Base-by-base conservation (phyloP, 35 echinoderm and acorn worm genomes). In the Stichopus chloronotus region DNA sequence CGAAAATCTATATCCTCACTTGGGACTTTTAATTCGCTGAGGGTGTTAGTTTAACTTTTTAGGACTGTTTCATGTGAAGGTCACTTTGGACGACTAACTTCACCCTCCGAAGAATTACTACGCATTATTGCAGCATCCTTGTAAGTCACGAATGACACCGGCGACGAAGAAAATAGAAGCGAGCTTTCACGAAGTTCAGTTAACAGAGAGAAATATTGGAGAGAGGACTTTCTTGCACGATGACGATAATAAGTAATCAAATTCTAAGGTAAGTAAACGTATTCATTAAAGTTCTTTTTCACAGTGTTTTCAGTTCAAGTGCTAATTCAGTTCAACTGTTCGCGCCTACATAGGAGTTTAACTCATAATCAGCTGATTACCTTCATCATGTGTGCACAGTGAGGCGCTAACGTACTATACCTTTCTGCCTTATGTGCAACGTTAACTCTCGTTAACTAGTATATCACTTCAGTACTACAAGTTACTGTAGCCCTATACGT, bases 91-190 rank as follows among this genome's bases (percentile, higher is more conserved):
- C 14, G 19, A 74, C 22, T 19, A 74, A 57, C 55, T 85, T 10
- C 82, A 59, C 9, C 20, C 23, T 6, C 19, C 7, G 14, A 5
- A 58, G 58, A 8, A 85, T 58, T 85, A 85, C 17, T 85, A 5
- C 82, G 82, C 82, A n/a, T 85, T 56, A 85, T 85, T 85, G 82
- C 82, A 57, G 54, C 82, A 85, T 85, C 82, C 55, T 21, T 85
- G 30, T 43, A 56, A 43, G 53, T 57, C 81, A 57, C 43, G 19
- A 57, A 7, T n/a, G 58, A 7, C 19, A 74, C 17, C 69, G 69
- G 11, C 69, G 69, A 1, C 2, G 79, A 13, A 53, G 24, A 16
- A 5, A 53, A 85, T 17, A 56, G 82, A 58, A 56, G 82, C 22
- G 22, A 74, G 17, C 6, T 74, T 74, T n/a, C 16, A 16, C 69